Conservation (phyloP, 2,113 vertebrate genomes). For the Leiothrix lutea region DNA sequence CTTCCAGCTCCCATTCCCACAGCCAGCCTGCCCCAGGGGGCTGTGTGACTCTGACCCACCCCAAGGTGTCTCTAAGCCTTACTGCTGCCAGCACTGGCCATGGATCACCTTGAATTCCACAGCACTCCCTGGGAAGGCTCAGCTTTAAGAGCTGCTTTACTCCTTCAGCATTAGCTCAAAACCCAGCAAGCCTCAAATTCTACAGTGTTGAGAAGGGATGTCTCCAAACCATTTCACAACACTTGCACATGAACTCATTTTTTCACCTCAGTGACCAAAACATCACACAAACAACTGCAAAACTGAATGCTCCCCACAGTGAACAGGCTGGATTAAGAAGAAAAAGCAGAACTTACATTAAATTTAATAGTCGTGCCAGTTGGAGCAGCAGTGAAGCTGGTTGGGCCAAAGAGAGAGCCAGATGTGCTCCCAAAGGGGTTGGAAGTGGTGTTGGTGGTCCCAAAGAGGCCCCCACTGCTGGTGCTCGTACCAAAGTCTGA, state of each 20-base stretch:
- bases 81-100: not conserved
- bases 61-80: not conserved
- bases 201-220: accelerated
- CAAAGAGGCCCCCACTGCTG: conserved; percentile 90
- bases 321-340: not conserved
- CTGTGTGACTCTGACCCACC: accelerated
- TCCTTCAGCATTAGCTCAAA: not conserved
- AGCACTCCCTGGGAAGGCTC: not conserved
- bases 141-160: not conserved
- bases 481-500: conserved; percentile 92
- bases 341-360: conserved; percentile 79
- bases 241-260: accelerated
- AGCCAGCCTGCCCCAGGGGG: not conserved
- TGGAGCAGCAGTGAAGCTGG: conserved; percentile 86
- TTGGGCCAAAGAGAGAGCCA: conserved; percentile 87
- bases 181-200: too few species aligned
- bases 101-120: accelerated
- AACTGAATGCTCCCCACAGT: accelerated
- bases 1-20: not conserved
- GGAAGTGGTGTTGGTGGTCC: conserved; percentile 88
- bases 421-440: conserved; percentile 90
- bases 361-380: conserved; percentile 94
- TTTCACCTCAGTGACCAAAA: not conserved
- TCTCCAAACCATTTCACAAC: not conserved
- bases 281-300: not conserved